Conservation (phyloP, 2,113 vertebrate species). For the Pseudonaja textilis region DNA sequence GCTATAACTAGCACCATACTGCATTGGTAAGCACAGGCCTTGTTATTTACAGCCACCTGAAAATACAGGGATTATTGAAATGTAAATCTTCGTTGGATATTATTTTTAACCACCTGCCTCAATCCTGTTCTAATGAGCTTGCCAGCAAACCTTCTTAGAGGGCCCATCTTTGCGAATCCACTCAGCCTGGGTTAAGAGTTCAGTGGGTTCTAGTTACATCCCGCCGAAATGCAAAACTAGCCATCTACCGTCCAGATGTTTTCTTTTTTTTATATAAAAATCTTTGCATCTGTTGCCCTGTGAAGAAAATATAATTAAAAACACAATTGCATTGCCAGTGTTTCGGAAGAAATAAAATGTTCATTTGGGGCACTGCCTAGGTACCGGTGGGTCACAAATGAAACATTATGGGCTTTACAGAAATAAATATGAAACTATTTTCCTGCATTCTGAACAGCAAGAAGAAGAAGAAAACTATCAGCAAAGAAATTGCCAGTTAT, state of each 20-base stretch:
- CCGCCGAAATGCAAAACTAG: neutral
- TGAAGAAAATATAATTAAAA: neutral
- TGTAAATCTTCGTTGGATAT: conserved; percentile 8
- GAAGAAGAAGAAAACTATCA: neutral
- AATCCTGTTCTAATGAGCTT: conserved; percentile 8
- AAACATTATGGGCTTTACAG: neutral
- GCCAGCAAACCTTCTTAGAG: neutral
- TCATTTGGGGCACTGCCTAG: neutral
- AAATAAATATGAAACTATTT: neutral
- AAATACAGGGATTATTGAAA: conserved; percentile 12
- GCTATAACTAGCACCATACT: conserved; percentile 2
- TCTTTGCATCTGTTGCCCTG: neutral
- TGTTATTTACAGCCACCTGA: neutral
- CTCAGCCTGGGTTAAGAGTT: conserved; percentile 10
- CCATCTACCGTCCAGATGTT: neutral
- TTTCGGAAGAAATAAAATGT: neutral
- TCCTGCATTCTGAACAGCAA: neutral
- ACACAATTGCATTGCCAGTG: neutral
- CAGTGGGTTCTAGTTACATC: conserved; percentile 9
- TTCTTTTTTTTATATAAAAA: neutral
- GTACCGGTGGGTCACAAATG: neutral
- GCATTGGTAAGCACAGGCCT: neutral
- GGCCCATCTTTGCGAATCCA: neutral
- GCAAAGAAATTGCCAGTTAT: neutral
- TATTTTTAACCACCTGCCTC: conserved; percentile 31